phyloP scores from a whole-genome alignment of 53 echinoderm and acorn worm genomes.

The Echinometra lucunter region DNA sequence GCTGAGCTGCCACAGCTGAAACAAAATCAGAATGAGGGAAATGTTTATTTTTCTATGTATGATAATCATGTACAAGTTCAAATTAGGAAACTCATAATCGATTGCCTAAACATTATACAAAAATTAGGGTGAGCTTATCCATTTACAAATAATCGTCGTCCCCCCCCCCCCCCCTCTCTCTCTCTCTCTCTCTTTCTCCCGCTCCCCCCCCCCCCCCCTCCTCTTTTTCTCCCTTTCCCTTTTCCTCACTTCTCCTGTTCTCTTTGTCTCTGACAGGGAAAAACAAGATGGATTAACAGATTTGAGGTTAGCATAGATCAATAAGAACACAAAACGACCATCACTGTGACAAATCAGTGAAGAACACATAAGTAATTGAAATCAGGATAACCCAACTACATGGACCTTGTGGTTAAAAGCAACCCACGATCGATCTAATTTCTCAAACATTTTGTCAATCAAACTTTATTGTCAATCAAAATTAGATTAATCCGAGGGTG shows the following conservation, averaged over 20 bases:
- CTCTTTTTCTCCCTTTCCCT: neutral
- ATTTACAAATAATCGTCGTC: neutral
- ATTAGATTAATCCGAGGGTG: neutral
- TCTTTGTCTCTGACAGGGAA: neutral
- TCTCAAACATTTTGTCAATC: neutral
- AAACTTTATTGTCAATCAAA: neutral
- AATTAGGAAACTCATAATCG: neutral
- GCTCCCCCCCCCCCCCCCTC: too few species aligned
- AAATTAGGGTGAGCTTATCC: too few species aligned
- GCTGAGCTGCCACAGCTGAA: constrained; percentile 81
- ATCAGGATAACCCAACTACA: neutral
- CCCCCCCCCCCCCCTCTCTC: neutral
- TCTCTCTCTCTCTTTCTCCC: neutral
- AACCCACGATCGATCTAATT: neutral
- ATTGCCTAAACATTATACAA: neutral
- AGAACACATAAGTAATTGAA: neutral
- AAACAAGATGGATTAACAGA: neutral
- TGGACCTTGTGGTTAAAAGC: neutral
- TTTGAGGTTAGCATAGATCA: neutral
- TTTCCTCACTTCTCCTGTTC: neutral
- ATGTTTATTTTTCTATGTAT: too few species aligned
- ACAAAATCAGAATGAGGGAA: neutral
- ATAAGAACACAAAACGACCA: neutral
- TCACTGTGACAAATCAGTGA: neutral
- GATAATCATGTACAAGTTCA: too few species aligned